Evolutionary conservation across 2,888 invertebrate species (phyloP).

Genomic region (Aleiodes testaceus): DNA sequence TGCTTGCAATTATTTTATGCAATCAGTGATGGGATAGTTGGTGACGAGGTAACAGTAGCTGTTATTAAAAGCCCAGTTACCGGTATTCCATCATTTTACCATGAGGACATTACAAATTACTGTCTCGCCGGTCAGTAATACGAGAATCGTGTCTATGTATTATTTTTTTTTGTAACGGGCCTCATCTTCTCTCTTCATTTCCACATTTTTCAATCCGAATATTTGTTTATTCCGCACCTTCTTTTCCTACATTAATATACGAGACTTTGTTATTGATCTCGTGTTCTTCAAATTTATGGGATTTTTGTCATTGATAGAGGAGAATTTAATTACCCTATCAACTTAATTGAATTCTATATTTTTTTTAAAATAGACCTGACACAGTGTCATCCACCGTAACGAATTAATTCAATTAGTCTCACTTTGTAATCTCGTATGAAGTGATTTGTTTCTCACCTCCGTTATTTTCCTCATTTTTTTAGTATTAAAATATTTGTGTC

Average conservation of each 20-base stretch:
- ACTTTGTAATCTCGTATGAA: slow-evolving; percentile 3
- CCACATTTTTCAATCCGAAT: no score
- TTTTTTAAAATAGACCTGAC: background rate
- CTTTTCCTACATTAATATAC: no score
- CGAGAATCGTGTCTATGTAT: slow-evolving; percentile 3
- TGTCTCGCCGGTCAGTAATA: slow-evolving; percentile 10
- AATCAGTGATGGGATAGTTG: slow-evolving; percentile 43
- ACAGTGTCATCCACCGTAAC: slow-evolving; percentile 19
- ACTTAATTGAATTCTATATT: background rate
- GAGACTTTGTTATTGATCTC: no score
- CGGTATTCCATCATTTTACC: background rate
- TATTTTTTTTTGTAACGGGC: slow-evolving; percentile 24
- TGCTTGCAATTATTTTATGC: slow-evolving; percentile 51
- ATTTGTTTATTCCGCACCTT: no score
- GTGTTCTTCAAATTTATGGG: no score
- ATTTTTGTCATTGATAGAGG: no score
- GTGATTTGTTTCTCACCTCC: slow-evolving; percentile 14
- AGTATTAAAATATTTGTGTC: no score
- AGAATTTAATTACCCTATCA: background rate
- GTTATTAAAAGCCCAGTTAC: slow-evolving; percentile 46
- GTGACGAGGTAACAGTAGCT: slow-evolving; percentile 44
- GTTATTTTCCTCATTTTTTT: slow-evolving; percentile 2
- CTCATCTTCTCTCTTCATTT: no score
- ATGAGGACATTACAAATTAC: slow-evolving; percentile 11
- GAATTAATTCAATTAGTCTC: slow-evolving; percentile 28